Percentiles rank a stretch among this genome's conserved stretches.
Evolutionary conservation across 2,888 invertebrate species (phyloP).

Genomic region (Periphyllus acericola): DNA sequence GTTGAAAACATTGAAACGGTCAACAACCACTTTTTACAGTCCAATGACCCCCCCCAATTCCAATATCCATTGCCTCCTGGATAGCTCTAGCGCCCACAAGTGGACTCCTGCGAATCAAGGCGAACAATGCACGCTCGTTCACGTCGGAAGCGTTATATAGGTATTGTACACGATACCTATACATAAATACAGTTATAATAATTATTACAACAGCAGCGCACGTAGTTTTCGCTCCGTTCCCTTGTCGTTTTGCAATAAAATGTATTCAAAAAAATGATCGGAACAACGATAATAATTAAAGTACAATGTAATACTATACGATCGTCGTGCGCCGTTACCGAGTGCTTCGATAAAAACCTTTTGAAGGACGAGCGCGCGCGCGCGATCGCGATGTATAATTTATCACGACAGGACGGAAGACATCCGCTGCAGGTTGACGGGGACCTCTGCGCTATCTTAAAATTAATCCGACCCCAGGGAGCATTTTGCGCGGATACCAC

Average conservation of each 20-base stretch:
- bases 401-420: neutral
- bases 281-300: neutral
- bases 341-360: neutral
- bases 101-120: neutral
- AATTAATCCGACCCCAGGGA: conserved; percentile 38
- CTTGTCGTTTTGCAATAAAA: neutral
- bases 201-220: neutral
- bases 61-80: too few relatives aligned
- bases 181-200: too few relatives aligned
- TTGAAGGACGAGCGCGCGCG: neutral
- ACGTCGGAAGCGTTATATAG: neutral
- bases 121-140: neutral
- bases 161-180: too few relatives aligned
- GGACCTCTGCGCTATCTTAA: conserved; percentile 17
- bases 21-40: too few relatives aligned
- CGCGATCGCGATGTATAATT: neutral
- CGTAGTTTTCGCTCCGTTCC: neutral
- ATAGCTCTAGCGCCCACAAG: too few relatives aligned
- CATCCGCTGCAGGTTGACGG: neutral
- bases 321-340: neutral
- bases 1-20: too few relatives aligned
- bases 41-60: too few relatives aligned
- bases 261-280: neutral
- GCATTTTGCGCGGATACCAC: neutral
- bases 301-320: neutral